Evolutionary conservation across 2,888 invertebrate species (phyloP), one percentile per base, ranked within the genome.

Genomic region (Gasteruption jaculator): DNA sequence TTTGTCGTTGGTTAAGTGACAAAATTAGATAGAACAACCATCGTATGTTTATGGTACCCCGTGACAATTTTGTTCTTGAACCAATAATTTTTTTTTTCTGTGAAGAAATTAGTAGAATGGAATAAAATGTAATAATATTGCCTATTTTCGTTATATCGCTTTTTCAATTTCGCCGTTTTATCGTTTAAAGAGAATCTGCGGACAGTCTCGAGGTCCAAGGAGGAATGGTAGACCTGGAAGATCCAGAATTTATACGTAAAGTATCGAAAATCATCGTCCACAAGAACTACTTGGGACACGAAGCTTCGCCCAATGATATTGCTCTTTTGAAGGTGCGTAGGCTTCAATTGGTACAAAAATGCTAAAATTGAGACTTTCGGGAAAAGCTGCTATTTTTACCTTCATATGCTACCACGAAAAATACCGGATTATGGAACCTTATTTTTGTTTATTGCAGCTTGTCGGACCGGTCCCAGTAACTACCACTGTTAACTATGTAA

Each of bases 241-340:
- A 40, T 2, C 41, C 54, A 6, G 8, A 37, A 8, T 16, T 38
- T 5, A 22, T 19, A 4, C 50, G 53, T 19, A 2, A 38, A 1
- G 45, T 47, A 5, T 30, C 32, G 8, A n/a, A 32, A 4, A 47
- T 56, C 5, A 45, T 37, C 5, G 0, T 12, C 2, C 56, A 55
- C 21, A 30, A 47, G 18, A 10, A 39, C 2, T 65, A 61, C 36
- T n/a, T 42, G 16, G 0, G 45, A 0, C 0, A 0, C 0, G 42
- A 59, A 31, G 55, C 53, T 24, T 48, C 42, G 47, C 29, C 27
- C 11, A 54, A 60, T 37, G 67, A 65, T 27, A 59, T 67, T 11
- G 62, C 65, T 15, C 35, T 67, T 5, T 24, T 67, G n/a, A 56
- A 53, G 50, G 61, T 62, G 45, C 39, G 78, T 18, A n/a, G 18